phyloP scores from a whole-genome alignment of 2,888 invertebrate species.

The Meganola albula region DNA sequence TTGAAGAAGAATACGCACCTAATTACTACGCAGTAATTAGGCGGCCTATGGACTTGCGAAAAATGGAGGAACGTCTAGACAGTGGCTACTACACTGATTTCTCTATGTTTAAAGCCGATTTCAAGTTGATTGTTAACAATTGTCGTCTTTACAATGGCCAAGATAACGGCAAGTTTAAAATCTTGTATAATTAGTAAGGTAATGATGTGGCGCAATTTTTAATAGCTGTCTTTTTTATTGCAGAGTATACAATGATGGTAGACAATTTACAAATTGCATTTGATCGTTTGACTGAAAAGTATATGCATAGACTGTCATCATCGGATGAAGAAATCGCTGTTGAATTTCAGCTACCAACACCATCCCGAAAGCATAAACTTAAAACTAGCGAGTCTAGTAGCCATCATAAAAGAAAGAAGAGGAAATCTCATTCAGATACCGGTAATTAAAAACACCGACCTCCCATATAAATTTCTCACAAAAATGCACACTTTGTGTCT shows the following conservation, averaged over 20 bases:
- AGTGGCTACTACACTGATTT: conserved; percentile 87
- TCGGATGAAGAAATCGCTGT: conserved; percentile 88
- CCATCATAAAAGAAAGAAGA: conserved; percentile 59
- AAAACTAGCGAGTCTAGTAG: conserved; percentile 56
- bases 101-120: conserved; percentile 90
- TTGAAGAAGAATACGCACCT: conserved; percentile 95
- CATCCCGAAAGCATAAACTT: conserved; percentile 63
- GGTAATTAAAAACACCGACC: no score
- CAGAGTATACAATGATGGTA: conserved; percentile 93
- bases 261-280: conserved; percentile 89
- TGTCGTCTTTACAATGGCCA: conserved; percentile 95
- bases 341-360: conserved; percentile 78
- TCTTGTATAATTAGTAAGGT: no score
- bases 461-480: no score
- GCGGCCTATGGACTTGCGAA: conserved; percentile 91
- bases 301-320: conserved; percentile 87
- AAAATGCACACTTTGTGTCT: no score
- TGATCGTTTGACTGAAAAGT: conserved; percentile 88
- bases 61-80: conserved; percentile 92
- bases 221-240: conserved; percentile 19
- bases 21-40: conserved; percentile 86
- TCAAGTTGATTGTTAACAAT: conserved; percentile 94
- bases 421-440: conserved; percentile 55
- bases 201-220: not conserved
- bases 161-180: conserved; percentile 85